Conservation (phyloP, 2,888 invertebrate genomes). For the Drosophila flavopinicola region DNA sequence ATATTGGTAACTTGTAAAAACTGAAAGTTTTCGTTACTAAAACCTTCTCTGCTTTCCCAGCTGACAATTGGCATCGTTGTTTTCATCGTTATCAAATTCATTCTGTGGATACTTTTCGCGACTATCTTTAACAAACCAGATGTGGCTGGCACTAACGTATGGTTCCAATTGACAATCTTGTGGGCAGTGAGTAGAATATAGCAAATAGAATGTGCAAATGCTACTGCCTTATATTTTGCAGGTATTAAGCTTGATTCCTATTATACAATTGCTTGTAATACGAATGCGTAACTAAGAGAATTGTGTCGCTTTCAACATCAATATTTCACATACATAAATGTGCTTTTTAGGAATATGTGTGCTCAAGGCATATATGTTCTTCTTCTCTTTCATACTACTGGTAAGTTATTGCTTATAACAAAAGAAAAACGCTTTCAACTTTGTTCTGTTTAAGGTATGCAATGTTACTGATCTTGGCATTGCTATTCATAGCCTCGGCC, state of each 20-base stretch:
- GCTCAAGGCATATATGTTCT: conserved; percentile 5
- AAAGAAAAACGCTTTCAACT: not conserved
- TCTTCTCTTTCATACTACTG: not conserved
- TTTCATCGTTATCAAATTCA: conserved; percentile 3
- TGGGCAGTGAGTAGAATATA: conserved; percentile 15
- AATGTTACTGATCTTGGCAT: conserved; percentile 15
- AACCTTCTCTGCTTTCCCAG: not conserved
- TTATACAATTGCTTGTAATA: not conserved
- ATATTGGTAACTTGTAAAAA: conserved; percentile 6
- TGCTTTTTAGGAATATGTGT: conserved; percentile 19
- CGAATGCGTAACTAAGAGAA: not conserved
- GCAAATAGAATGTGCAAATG: not conserved
- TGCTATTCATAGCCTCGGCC: not conserved
- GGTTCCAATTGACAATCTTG: conserved; percentile 6
- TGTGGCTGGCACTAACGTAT: not conserved
- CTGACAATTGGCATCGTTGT: not conserved
- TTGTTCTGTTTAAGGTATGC: not conserved
- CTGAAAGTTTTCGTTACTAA: not conserved
- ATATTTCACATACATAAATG: conserved; percentile 6
- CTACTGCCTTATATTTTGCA: not conserved
- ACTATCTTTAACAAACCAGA: not conserved
- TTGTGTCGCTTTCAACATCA: not conserved
- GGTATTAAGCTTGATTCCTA: conserved; percentile 4
- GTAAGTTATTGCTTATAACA: conserved; percentile 8
- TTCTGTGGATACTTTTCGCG: not conserved